A percentile compares a stretch with the other conserved stretches of the same genome.
Evolutionary conservation across 1,140 invertebrate species (phyloP).

Genomic region (Sitobion miscanthi): DNA sequence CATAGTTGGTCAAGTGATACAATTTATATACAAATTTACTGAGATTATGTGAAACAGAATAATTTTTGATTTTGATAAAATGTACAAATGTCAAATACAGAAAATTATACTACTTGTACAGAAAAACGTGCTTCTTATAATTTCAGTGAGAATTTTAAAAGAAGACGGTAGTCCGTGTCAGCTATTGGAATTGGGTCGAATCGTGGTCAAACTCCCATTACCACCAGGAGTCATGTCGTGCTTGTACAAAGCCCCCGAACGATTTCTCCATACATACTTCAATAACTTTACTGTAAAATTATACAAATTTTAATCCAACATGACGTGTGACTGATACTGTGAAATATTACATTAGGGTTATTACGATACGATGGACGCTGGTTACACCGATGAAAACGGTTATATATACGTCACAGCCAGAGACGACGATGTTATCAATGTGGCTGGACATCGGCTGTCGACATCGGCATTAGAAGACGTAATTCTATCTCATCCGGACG

Average conservation of each 20-base stretch:
- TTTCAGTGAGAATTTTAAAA: slow-evolving; percentile 75
- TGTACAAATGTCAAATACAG: background rate
- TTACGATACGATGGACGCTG: slow-evolving; percentile 95
- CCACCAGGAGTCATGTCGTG: slow-evolving; percentile 87
- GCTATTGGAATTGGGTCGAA: slow-evolving; percentile 78
- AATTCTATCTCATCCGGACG: slow-evolving; percentile 78
- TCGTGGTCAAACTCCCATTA: slow-evolving; percentile 83
- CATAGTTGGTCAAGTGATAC: background rate
- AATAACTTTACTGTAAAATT: slow-evolving; percentile 65
- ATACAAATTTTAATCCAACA: background rate
- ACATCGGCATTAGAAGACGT: slow-evolving; percentile 89
- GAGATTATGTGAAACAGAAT: background rate
- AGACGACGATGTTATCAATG: slow-evolving; percentile 96
- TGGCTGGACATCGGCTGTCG: slow-evolving; percentile 88
- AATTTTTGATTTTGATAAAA: background rate
- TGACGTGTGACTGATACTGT: background rate
- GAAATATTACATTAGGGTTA: slow-evolving; percentile 73
- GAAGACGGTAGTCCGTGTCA: slow-evolving; percentile 74
- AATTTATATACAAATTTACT: background rate
- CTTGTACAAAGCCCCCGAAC: slow-evolving; percentile 81
- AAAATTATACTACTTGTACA: background rate
- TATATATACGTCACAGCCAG: slow-evolving; percentile 87
- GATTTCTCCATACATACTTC: slow-evolving; percentile 83
- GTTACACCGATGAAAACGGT: slow-evolving; percentile 81
- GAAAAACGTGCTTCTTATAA: slow-evolving; percentile 45